Evolutionary conservation across 2,797 vertebrate genomes (phyloP).

Genomic region (Vespertilio murinus): DNA sequence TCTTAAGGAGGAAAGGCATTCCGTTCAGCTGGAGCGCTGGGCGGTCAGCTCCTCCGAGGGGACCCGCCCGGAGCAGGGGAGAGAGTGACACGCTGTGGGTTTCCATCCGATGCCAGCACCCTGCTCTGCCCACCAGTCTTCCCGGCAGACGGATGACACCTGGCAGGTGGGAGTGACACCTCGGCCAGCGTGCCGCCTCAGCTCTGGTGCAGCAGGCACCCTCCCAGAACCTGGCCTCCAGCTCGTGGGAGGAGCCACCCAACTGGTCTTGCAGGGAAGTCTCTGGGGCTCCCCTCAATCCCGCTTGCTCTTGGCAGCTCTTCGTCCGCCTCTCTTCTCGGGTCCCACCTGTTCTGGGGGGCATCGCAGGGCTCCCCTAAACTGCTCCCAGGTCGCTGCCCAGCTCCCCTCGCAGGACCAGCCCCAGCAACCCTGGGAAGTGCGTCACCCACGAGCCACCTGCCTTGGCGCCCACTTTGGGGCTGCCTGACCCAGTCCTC

Average conservation of each 20-base stretch:
- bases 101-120: neutral
- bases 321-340: neutral
- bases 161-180: neutral
- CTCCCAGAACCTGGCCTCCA: neutral
- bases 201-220: neutral
- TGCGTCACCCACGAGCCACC: neutral
- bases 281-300: neutral
- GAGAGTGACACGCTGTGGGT: neutral
- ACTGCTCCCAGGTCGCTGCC: neutral
- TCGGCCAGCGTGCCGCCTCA: neutral
- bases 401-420: neutral
- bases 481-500: neutral
- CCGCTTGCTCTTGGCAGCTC: neutral
- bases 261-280: constrained; percentile 48
- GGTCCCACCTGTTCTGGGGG: neutral
- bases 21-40: neutral
- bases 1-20: constrained; percentile 50
- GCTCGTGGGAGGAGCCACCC: neutral
- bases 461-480: neutral
- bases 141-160: neutral
- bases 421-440: neutral
- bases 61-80: neutral
- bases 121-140: neutral
- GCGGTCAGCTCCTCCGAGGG: neutral
- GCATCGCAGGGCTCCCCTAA: neutral